phyloP scores from a whole-genome alignment of 2,113 vertebrate species.

The Hippocampus zosterae region DNA sequence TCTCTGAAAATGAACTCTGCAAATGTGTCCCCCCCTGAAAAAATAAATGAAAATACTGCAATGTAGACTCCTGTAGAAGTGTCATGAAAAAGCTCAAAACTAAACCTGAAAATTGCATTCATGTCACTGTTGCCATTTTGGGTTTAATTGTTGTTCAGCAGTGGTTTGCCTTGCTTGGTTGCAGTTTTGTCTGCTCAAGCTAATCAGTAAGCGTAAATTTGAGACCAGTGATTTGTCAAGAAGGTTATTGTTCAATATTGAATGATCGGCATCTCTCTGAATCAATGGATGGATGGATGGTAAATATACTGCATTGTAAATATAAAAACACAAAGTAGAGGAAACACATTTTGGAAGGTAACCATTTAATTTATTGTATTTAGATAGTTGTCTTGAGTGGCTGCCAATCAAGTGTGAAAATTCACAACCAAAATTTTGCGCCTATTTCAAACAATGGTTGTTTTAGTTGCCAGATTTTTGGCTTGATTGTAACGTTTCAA shows the following conservation, averaged over 20 bases:
- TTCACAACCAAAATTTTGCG: no score
- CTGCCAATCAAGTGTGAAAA: no score
- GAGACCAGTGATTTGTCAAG: constrained; percentile 49
- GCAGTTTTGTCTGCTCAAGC: background rate
- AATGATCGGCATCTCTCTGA: constrained; percentile 38
- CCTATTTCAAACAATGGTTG: no score
- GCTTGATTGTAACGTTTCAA: no score
- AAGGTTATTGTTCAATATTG: constrained; percentile 34
- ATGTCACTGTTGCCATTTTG: background rate
- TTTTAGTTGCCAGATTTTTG: no score
- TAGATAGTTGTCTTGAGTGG: no score
- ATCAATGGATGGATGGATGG: background rate
- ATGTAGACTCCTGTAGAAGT: background rate
- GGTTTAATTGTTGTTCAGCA: constrained; percentile 4
- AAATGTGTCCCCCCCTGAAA: background rate
- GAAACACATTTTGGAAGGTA: background rate
- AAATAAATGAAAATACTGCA: background rate
- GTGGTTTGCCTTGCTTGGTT: constrained; percentile 20
- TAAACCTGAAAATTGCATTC: background rate
- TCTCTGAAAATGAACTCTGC: background rate
- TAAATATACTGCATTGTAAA: background rate
- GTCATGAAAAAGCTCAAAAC: background rate
- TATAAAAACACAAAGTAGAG: background rate
- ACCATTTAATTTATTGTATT: no score
- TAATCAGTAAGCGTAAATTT: constrained; percentile 53